phyloP scores from a whole-genome alignment of 2,113 vertebrate species.

The cattle (Bos taurus) region DNA sequence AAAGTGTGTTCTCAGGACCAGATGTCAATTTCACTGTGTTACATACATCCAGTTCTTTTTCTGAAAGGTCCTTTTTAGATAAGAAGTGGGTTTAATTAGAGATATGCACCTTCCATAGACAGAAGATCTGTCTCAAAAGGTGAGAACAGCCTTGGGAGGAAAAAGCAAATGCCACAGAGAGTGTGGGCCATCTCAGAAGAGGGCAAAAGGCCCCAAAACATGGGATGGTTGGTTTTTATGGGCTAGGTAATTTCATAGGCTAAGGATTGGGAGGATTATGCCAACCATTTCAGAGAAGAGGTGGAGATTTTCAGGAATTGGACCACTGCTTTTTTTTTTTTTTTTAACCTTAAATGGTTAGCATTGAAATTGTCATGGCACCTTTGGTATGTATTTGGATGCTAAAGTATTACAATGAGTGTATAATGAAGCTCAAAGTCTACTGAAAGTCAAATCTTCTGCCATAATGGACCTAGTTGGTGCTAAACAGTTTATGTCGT shows the following conservation, averaged over 20 bases:
- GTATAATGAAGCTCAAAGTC: background rate
- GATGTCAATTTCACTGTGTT: conserved; percentile 81
- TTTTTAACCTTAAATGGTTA: background rate
- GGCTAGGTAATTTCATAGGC: background rate
- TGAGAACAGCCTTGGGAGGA: background rate
- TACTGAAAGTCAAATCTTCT: background rate
- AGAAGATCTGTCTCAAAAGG: background rate
- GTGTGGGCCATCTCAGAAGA: background rate
- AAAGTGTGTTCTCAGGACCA: conserved; percentile 94
- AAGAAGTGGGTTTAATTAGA: background rate
- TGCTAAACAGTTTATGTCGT: background rate
- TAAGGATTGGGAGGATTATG: background rate
- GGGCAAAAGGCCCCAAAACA: background rate
- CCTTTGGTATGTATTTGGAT: background rate
- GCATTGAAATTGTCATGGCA: background rate
- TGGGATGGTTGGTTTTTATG: background rate
- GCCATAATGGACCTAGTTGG: background rate
- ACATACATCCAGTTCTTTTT: background rate
- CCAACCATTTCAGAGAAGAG: background rate
- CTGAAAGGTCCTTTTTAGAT: background rate
- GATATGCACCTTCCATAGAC: background rate
- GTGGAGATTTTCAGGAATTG: background rate
- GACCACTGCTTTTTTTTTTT: background rate
- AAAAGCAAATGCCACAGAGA: background rate
- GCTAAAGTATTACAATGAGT: background rate